These are phyloP conservation scores for Bambusicola thoracicus DNA, from an alignment of 2,113 vertebrate species.

Conservation along the genomic window DNA sequence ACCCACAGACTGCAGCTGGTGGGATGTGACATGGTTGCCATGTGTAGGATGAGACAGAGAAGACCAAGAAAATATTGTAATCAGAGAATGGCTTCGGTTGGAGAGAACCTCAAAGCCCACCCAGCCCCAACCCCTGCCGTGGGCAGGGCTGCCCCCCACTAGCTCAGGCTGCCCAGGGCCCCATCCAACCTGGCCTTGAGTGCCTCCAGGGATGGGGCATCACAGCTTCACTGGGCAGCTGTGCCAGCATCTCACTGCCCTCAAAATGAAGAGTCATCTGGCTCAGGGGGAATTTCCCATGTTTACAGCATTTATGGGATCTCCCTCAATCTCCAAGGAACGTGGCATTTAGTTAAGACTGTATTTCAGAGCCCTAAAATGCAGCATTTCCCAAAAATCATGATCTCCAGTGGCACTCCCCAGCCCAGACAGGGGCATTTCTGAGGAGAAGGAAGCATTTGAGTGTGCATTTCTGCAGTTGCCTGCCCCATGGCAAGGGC, in stretches of 20 bases:
- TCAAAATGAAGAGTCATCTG: background rate
- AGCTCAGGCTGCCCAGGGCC: too few relatives aligned
- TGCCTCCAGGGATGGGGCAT: too few relatives aligned
- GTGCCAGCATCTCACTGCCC: too few relatives aligned
- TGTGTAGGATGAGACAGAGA: accelerated
- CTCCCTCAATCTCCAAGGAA: background rate
- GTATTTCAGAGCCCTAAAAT: background rate
- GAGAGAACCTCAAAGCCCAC: too few relatives aligned
- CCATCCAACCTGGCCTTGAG: too few relatives aligned
- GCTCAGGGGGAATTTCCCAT: background rate
- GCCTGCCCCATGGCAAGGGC: background rate
- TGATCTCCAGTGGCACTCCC: background rate
- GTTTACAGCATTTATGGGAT: background rate
- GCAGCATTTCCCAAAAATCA: accelerated
- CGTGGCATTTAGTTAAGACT: background rate
- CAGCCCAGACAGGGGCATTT: background rate
- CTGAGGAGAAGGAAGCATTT: background rate
- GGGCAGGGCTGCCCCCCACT: too few relatives aligned
- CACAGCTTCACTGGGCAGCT: too few relatives aligned
- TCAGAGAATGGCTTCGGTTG: too few relatives aligned
- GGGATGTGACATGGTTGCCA: background rate
- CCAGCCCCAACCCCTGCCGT: too few relatives aligned
- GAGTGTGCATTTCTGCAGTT: accelerated
- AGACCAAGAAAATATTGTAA: background rate
- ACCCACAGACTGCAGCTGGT: background rate